A percentile compares a stretch with the other conserved stretches of the same genome.
These are phyloP conservation scores for Osmoderma eremita DNA, from an alignment of 2,888 invertebrate species.

Conservation along the genomic window DNA sequence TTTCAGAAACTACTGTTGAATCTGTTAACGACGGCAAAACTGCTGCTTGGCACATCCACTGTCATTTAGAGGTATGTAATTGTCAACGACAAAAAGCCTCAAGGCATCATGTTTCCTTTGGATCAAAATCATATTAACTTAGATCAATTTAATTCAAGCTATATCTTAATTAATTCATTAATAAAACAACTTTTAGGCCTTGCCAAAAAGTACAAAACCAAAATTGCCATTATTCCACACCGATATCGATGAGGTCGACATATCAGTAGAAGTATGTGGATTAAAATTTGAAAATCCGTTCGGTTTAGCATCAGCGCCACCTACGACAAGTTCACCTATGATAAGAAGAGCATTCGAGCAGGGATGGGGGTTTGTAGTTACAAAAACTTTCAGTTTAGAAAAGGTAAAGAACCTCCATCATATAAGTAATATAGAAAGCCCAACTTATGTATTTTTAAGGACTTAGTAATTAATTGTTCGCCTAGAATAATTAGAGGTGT, in stretches of 20 bases:
- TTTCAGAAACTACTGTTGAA: conserved; percentile 97
- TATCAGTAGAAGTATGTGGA: conserved; percentile 93
- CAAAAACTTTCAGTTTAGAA: conserved; percentile 94
- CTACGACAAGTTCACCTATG: conserved; percentile 94
- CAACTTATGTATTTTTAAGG: conserved; percentile 71
- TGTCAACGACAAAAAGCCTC: not conserved
- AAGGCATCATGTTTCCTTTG: not conserved
- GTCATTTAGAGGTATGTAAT: conserved; percentile 20
- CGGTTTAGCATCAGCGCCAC: conserved; percentile 96
- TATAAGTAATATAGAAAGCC: not conserved
- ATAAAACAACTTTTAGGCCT: too few relatives aligned
- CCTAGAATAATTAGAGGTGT: conserved; percentile 95
- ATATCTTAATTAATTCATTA: too few relatives aligned
- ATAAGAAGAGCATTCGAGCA: conserved; percentile 93
- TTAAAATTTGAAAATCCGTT: conserved; percentile 96
- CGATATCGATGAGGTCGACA: conserved; percentile 91
- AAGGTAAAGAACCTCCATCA: conserved; percentile 72
- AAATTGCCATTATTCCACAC: conserved; percentile 91
- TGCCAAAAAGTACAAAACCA: conserved; percentile 72
- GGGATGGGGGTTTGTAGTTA: conserved; percentile 98
- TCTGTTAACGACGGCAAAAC: conserved; percentile 98
- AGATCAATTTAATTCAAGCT: too few relatives aligned
- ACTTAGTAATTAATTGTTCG: conserved; percentile 95
- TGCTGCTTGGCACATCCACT: conserved; percentile 95
- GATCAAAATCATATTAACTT: too few relatives aligned